Conservation (phyloP, 2,797 vertebrate genomes). For the Sus cebifrons region DNA sequence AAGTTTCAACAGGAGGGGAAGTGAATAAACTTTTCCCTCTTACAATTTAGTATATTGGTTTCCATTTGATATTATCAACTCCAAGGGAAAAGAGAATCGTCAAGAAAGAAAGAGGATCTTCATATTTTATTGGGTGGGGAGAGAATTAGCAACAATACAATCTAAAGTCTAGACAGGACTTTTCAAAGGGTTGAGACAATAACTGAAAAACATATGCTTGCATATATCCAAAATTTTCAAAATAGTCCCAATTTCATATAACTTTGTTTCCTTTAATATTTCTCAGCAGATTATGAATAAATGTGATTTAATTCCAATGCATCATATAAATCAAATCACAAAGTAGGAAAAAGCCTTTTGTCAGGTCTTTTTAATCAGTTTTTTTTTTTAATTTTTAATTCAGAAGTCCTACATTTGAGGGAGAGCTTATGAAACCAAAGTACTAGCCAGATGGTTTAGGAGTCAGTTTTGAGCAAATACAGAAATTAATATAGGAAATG, state of each 20-base stretch:
- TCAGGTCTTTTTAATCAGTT: background rate
- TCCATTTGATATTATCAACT: background rate
- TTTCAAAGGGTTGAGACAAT: conserved; percentile 6
- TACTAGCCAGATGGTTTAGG: background rate
- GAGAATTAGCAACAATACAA: background rate
- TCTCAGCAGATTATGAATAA: background rate
- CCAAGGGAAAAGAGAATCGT: background rate
- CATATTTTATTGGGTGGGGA: background rate
- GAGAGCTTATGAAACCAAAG: background rate
- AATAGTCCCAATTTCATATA: background rate
- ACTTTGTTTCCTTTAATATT: background rate
- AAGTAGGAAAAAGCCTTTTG: background rate
- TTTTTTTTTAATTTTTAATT: background rate
- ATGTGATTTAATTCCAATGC: background rate
- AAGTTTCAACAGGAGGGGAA: background rate
- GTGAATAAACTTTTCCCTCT: background rate
- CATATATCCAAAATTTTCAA: background rate
- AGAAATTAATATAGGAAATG: background rate
- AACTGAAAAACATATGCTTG: background rate
- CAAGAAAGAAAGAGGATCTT: background rate
- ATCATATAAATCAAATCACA: conserved; percentile 39
- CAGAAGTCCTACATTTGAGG: background rate
- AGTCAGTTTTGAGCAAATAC: background rate
- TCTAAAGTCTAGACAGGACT: background rate
- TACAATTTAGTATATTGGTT: background rate